These are phyloP conservation scores for Phoenicopterus ruber DNA, from an alignment of 2,113 vertebrate species.

Conservation along the genomic window DNA sequence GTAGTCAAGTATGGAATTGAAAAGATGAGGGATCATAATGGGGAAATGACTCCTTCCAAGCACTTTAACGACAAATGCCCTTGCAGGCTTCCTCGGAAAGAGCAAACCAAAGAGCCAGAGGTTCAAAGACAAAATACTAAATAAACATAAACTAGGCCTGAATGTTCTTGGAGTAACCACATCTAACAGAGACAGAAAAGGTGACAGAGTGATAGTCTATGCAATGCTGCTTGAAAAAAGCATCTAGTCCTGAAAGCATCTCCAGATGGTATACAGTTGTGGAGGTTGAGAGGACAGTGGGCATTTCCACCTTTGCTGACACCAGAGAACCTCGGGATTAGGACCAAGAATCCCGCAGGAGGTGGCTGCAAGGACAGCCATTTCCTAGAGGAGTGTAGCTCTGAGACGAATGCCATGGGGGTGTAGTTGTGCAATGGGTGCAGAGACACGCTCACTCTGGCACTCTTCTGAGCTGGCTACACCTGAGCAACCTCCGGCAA, in stretches of 20 bases:
- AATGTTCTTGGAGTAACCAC: background rate
- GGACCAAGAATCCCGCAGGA: too few species aligned
- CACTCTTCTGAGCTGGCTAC: background rate
- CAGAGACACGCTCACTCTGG: background rate
- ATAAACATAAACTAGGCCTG: background rate
- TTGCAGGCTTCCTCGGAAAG: background rate
- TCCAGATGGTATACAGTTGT: background rate
- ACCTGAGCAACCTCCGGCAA: background rate
- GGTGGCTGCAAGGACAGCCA: too few species aligned
- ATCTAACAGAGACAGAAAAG: background rate
- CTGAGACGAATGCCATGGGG: too few species aligned
- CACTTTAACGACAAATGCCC: background rate
- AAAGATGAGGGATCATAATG: background rate
- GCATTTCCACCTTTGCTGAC: background rate
- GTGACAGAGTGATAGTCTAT: background rate
- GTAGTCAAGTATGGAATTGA: background rate
- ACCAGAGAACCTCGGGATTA: background rate
- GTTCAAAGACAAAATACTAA: background rate
- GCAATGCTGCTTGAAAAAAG: background rate
- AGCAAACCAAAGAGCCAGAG: background rate
- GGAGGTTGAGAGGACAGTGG: background rate
- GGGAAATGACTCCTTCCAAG: background rate
- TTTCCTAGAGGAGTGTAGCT: background rate
- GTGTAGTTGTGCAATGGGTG: rapidly evolving
- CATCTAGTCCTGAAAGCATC: background rate